Base-by-base conservation (phyloP, 1,140 invertebrate genomes). In the Dendroctonus valens region DNA sequence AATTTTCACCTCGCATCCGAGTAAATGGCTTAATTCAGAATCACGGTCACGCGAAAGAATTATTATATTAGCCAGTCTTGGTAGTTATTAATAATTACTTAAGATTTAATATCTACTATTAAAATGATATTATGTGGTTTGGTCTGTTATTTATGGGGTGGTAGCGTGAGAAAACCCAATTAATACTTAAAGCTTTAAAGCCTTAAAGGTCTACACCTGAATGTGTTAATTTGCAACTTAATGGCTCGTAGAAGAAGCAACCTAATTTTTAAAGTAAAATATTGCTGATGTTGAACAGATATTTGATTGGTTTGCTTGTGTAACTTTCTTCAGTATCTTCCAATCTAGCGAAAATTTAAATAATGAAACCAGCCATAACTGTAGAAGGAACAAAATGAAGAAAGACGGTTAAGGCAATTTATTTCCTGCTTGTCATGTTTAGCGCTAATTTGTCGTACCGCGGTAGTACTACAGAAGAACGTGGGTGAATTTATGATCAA, bases 81-180 rank as follows among this genome's bases (percentile, higher is more conserved):
- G 26, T 26, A 26, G 26, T 26, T 26, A 26, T 26, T 26, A 26
- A 26, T 26, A 26, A 59, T 59, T 59, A 46, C 42, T 15, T 46
- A 59, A 54, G 41, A 58, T 44, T 58, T 58, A 58, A 58, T 58
- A 15, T 37, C 41, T 15, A 15, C 6, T 39, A 58, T 58, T 58
- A 58, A 58, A 58, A 42, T n/a, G 41, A 41, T 58, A 37, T 58
- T 58, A 58, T 44, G n/a, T 58, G n/a, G 40, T 58, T 58, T 58
- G 44, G 15, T 40, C 12, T 44, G 7, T 42, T 12, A 58, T 58
- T 41, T 14, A 42, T 42, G 12, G 9, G 12, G 14, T 44, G 41
- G n/a, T 42, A 11, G 55, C 55, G 40, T 58, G 55, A 41, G 12
- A 58, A 58, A 41, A 7, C 2, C 41, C 12, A 58, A 41, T 58